These are phyloP conservation scores for Chaetoderma sp. DNA, from an alignment of 2,888 invertebrate genomes.

Conservation along the genomic window DNA sequence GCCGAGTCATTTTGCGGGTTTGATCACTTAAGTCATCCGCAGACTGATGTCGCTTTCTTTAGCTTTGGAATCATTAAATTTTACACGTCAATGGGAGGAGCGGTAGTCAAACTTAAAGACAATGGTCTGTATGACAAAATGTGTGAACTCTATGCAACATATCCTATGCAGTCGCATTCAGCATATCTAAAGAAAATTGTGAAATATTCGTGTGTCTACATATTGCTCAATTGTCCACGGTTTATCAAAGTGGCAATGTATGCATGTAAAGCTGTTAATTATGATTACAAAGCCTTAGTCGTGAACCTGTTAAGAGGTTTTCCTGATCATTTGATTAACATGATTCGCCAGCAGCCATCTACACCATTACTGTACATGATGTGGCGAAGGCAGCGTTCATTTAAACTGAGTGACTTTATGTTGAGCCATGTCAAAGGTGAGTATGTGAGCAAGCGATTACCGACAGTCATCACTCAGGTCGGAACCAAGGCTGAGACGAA, in stretches of 20 bases:
- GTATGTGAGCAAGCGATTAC: constrained; percentile 60
- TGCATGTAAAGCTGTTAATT: constrained; percentile 40
- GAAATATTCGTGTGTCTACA: constrained; percentile 59
- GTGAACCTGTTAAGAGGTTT: constrained; percentile 64
- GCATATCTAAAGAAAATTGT: constrained; percentile 63
- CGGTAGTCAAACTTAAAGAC: constrained; percentile 63
- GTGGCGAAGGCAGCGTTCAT: constrained; percentile 48
- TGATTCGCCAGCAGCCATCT: constrained; percentile 62
- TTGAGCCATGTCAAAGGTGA: constrained; percentile 57
- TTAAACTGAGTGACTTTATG: constrained; percentile 46
- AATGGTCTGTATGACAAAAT: constrained; percentile 50
- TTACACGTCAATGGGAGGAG: constrained; percentile 67
- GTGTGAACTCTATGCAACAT: constrained; percentile 45
- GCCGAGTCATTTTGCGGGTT: constrained; percentile 68
- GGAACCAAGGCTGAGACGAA: constrained; percentile 57
- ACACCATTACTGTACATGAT: constrained; percentile 61
- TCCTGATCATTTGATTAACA: constrained; percentile 54
- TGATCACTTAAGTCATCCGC: constrained; percentile 61
- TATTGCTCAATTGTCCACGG: constrained; percentile 52
- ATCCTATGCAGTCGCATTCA: constrained; percentile 50
- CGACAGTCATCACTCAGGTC: constrained; percentile 54
- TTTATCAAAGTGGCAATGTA: constrained; percentile 49
- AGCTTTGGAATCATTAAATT: constrained; percentile 69
- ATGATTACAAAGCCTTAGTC: constrained; percentile 58
- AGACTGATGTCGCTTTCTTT: constrained; percentile 64